Conservation (phyloP, 2,888 invertebrate genomes). For the Synergus itoensis region DNA sequence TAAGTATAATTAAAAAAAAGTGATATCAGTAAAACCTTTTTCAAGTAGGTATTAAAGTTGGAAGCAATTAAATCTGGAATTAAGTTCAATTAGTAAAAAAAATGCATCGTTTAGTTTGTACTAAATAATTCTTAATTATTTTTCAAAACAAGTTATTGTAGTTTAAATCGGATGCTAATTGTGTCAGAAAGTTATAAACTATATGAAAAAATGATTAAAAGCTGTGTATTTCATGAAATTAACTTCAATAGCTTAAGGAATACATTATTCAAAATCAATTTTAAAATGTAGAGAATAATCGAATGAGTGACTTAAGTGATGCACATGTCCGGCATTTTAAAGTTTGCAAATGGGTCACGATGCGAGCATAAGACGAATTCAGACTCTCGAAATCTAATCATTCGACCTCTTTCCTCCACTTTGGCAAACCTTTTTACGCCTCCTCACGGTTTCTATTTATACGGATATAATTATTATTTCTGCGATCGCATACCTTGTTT, state of each 20-base stretch:
- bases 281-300: constrained; percentile 10
- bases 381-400: constrained; percentile 38
- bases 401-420: constrained; percentile 29
- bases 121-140: neutral
- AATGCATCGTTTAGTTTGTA: neutral
- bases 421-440: constrained; percentile 37
- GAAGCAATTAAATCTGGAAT: too few relatives aligned
- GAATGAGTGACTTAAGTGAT: constrained; percentile 8
- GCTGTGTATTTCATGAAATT: neutral
- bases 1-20: neutral
- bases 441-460: constrained; percentile 36
- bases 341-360: constrained; percentile 36
- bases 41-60: neutral
- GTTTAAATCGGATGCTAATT: neutral
- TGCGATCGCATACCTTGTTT: neutral
- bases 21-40: neutral
- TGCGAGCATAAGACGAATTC: neutral
- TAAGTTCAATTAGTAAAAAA: neutral
- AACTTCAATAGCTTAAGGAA: neutral
- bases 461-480: constrained; percentile 30
- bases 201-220: neutral
- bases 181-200: neutral
- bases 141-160: neutral
- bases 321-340: constrained; percentile 27
- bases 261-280: neutral